Conservation (phyloP, 2,113 vertebrate genomes). For the Telmatochromis sp. region DNA sequence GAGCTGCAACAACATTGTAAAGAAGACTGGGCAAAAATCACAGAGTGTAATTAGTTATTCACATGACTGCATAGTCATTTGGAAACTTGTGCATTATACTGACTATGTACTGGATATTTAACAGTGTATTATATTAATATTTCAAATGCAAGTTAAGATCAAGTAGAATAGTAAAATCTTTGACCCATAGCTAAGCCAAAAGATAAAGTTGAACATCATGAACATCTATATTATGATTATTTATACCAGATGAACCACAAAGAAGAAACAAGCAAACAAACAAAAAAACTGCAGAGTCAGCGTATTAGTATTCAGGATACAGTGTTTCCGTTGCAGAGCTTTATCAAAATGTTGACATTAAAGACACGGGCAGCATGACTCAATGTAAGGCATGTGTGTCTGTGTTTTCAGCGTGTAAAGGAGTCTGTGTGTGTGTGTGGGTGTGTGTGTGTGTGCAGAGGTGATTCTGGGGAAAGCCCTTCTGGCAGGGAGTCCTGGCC, state of each 20-base stretch:
- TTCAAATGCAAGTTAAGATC: not conserved
- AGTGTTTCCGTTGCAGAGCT: not conserved
- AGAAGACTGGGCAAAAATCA: not conserved
- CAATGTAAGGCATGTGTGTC: not conserved
- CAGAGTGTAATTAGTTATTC: not conserved
- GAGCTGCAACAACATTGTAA: not conserved
- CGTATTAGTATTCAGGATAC: not conserved
- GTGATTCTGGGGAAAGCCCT: constrained; percentile 72
- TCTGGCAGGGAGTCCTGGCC: constrained; percentile 69
- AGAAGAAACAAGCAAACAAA: not conserved
- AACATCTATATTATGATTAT: not conserved
- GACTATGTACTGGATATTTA: not conserved
- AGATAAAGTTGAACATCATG: not conserved
- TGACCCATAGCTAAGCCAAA: not conserved
- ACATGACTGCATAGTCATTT: not conserved
- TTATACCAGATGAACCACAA: not conserved
- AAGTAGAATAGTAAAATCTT: not conserved
- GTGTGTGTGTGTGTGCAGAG: constrained; percentile 12
- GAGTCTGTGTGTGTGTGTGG: not conserved
- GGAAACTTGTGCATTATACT: not conserved
- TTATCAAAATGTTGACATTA: constrained; percentile 28
- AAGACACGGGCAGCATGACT: constrained; percentile 5
- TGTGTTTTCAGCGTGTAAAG: not conserved
- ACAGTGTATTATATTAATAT: not conserved
- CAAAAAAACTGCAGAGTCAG: not conserved